phyloP scores from a whole-genome alignment of 2,797 vertebrate genomes.

The Perodicticus potto region DNA sequence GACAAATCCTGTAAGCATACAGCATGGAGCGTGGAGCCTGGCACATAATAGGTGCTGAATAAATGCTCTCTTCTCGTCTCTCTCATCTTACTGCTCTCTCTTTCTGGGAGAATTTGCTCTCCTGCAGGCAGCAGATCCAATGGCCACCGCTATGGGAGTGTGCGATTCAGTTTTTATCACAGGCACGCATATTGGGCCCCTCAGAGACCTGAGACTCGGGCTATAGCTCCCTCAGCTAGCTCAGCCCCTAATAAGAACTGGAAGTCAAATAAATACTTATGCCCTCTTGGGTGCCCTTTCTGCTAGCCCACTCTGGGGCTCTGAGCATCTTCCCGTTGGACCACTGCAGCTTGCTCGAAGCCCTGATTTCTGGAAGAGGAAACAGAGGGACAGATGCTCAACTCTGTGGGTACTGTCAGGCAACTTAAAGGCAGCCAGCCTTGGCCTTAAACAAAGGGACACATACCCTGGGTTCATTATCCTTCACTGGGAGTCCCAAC shows the following conservation, averaged over 20 bases:
- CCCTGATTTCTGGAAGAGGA: not conserved
- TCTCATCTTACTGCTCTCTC: not conserved
- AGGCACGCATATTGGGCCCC: not conserved
- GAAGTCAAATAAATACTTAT: not conserved
- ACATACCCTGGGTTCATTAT: not conserved
- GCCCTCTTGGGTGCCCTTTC: not conserved
- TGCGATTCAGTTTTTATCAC: not conserved
- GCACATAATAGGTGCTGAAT: not conserved
- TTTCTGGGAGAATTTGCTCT: not conserved
- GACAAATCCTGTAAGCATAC: not conserved
- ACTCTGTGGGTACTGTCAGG: not conserved
- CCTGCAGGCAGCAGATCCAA: not conserved
- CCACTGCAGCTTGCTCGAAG: not conserved
- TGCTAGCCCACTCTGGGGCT: not conserved
- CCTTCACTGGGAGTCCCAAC: not conserved
- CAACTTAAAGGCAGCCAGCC: not conserved
- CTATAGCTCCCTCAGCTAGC: not conserved
- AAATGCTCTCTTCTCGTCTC: not conserved
- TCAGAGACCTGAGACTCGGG: not conserved
- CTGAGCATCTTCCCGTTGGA: not conserved
- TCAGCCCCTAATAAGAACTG: not conserved
- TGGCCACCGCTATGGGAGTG: not conserved
- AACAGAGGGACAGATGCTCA: not conserved
- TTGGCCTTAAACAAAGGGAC: not conserved
- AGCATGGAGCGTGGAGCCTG: not conserved